Base-by-base conservation (phyloP, 1,140 invertebrate species). In the Pogonomyrmex californicus region DNA sequence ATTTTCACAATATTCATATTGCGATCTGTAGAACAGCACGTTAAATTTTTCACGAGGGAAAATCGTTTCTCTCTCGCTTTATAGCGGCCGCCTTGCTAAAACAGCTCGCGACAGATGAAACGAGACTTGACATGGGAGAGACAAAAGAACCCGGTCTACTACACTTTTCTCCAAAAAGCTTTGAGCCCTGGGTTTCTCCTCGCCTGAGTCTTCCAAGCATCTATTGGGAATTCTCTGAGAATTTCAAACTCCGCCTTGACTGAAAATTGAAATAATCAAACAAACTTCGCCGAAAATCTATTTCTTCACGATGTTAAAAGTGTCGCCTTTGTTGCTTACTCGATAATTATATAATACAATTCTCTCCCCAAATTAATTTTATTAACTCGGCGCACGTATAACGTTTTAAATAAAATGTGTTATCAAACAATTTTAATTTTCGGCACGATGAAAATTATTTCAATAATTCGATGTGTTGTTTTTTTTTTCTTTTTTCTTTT, bases 81-180 rank as follows among this genome's bases (percentile, higher is more conserved):
- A 54, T 66, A 65, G 60, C 47, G 47, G 56, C 58, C 71, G 71
- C 78, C 79, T 68, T 85, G 49, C 79, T 85, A 63, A 75, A 89
- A 85, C 68, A 85, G 75, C n/a, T 87, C 70, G 71, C 65, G 83
- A 51, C 86, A 85, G 89, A 87, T 89, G 87, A 89, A 77, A 89
- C 71, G 82, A 85, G 75, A 90, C 78, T 85, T 78, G 89, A 89
- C 89, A 79, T 87, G 66, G 14, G 38, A 44, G 78, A 87, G 85
- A 87, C 87, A 79, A 90, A 86, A 90, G 78, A 60, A 73, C 54
- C 23, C 0, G 23, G 78, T 76, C 54, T 66, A 63, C 36, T 38
- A 60, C 60, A 83, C 78, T 87, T 85, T 89, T 63, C 68, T 66
- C 63, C 73, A 51, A 85, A 23, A 87, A 87, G 77, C 87, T 87